A percentile compares a stretch with the other conserved stretches of the same genome.
Evolutionary conservation across 2,113 vertebrate genomes (phyloP).

Genomic region (Peucedramus taeniatus): DNA sequence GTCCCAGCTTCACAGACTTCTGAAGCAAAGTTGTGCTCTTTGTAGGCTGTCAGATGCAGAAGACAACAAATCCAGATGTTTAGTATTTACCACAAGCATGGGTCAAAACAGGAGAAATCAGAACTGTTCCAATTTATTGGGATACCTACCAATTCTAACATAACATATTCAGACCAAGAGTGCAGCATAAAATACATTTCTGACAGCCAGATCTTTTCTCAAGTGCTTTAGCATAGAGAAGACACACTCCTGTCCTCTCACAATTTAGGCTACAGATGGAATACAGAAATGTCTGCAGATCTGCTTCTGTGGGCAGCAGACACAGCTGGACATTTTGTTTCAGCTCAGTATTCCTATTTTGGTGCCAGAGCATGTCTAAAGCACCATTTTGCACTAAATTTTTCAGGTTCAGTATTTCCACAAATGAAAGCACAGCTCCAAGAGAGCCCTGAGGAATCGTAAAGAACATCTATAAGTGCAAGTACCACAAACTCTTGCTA

Average conservation of each 20-base stretch:
- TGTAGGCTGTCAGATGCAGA: background rate
- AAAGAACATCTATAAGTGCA: background rate
- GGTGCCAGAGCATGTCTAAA: background rate
- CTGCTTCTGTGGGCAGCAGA: background rate
- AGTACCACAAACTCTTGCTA: background rate
- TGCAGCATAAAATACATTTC: background rate
- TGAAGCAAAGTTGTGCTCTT: background rate
- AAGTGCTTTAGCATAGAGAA: background rate
- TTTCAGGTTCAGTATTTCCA: background rate
- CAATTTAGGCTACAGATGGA: background rate
- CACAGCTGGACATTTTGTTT: background rate
- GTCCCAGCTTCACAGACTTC: background rate
- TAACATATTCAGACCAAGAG: background rate
- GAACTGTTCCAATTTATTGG: background rate
- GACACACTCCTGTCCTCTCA: background rate
- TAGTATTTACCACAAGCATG: background rate
- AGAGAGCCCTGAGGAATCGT: background rate
- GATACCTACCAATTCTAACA: background rate
- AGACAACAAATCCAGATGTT: background rate
- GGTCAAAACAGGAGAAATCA: background rate
- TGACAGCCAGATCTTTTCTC: background rate
- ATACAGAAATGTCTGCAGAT: background rate
- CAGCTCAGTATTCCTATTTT: background rate
- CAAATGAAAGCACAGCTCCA: background rate
- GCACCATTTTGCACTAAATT: background rate